phyloP scores from a whole-genome alignment of 2,113 vertebrate genomes.

The Thamnaconus septentrionalis region DNA sequence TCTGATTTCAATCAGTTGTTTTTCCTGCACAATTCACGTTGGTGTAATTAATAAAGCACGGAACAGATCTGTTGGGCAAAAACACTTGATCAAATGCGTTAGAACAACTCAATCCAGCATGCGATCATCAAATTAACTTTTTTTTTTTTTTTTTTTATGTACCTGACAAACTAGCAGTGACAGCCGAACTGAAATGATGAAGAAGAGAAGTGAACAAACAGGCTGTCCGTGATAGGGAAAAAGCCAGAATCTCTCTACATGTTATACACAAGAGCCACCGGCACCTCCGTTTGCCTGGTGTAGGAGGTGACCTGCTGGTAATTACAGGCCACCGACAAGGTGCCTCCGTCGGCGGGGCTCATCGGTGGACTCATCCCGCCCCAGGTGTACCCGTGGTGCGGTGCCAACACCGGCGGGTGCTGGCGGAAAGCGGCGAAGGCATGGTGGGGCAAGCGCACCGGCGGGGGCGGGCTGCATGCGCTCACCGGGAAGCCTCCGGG shows the following conservation, averaged over 20 bases:
- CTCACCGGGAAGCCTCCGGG: slow-evolving; percentile 36
- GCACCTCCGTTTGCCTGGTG: slow-evolving; percentile 39
- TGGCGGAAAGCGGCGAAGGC: slow-evolving; percentile 57
- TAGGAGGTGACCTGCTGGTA: slow-evolving; percentile 56
- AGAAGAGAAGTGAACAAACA: slow-evolving; percentile 15
- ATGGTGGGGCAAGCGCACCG: slow-evolving; percentile 47
- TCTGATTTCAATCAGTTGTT: too few species aligned
- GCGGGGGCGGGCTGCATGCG: slow-evolving; percentile 39
- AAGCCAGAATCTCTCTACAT: slow-evolving; percentile 13
- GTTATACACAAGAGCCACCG: slow-evolving; percentile 38
- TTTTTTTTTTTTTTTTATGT: too few species aligned
- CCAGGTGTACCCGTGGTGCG: slow-evolving; percentile 55
- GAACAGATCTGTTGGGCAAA: too few species aligned
- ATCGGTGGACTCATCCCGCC: slow-evolving; percentile 58
- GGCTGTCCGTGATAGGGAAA: neutral
- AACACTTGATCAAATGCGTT: too few species aligned
- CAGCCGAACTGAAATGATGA: slow-evolving; percentile 33
- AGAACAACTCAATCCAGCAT: too few species aligned
- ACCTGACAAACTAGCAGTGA: neutral
- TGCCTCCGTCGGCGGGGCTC: slow-evolving; percentile 58
- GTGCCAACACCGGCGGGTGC: slow-evolving; percentile 60
- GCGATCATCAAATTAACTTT: too few species aligned
- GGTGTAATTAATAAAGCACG: too few species aligned
- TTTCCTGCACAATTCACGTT: too few species aligned
- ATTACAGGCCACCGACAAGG: slow-evolving; percentile 42